phyloP scores from a whole-genome alignment of 2,113 vertebrate genomes.

The Chrysochloris asiatica region DNA sequence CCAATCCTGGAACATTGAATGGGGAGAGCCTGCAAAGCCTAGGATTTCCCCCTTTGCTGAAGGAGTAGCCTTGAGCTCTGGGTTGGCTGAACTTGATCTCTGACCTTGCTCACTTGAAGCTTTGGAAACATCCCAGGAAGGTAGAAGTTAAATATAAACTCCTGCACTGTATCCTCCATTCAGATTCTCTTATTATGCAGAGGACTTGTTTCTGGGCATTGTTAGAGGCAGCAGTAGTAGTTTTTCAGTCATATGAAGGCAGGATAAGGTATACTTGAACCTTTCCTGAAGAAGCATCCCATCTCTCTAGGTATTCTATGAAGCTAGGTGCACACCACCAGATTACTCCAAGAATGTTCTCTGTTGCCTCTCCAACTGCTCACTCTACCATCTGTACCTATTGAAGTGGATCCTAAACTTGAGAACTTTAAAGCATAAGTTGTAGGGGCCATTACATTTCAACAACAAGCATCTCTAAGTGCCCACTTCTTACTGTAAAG shows the following conservation, averaged over 20 bases:
- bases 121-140: slow-evolving; percentile 49
- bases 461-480: neutral
- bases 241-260: neutral
- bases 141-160: slow-evolving; percentile 65
- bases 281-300: neutral
- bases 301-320: neutral
- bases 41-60: slow-evolving; percentile 34
- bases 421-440: neutral
- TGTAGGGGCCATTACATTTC: neutral
- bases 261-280: neutral
- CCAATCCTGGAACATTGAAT: neutral
- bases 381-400: neutral
- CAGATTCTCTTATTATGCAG: slow-evolving; percentile 27
- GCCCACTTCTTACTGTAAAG: neutral
- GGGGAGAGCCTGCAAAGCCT: neutral
- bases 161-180: slow-evolving; percentile 29
- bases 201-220: neutral
- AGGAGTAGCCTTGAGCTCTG: slow-evolving; percentile 26
- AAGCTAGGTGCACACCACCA: neutral
- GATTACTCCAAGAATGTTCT: neutral
- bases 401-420: neutral
- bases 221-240: neutral
- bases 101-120: slow-evolving; percentile 20
- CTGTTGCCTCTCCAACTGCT: neutral
- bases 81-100: neutral